Percentiles rank a stretch among this genome's conserved stretches.
phyloP scores from a whole-genome alignment of 2,113 vertebrate genomes.

The Albula glossodonta region DNA sequence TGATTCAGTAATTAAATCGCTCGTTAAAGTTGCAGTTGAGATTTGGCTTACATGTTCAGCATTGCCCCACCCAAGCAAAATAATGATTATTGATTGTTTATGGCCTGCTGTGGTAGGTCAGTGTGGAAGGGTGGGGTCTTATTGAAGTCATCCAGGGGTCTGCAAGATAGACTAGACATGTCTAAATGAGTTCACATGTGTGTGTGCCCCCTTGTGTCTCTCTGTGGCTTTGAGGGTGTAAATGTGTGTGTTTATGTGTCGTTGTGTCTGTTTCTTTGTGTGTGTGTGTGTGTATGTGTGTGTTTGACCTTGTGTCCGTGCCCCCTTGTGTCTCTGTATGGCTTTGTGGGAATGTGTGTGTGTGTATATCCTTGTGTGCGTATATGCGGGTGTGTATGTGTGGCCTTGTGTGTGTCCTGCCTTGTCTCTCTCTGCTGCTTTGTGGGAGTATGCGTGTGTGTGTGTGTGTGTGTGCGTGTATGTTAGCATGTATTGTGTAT shows the following conservation, averaged over 20 bases:
- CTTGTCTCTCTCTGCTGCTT: too few species aligned
- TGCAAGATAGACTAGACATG: too few species aligned
- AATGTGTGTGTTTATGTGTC: background rate
- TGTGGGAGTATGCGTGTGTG: too few species aligned
- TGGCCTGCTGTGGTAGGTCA: background rate
- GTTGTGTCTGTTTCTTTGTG: background rate
- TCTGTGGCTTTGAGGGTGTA: background rate
- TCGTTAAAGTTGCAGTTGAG: background rate
- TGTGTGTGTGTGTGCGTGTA: too few species aligned
- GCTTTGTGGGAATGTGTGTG: background rate
- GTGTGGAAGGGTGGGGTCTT: background rate
- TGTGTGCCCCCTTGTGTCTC: background rate
- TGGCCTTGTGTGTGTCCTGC: too few species aligned
- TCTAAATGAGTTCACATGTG: background rate
- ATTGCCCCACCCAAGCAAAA: background rate
- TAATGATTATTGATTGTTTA: background rate
- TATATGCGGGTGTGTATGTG: background rate
- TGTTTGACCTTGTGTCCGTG: background rate
- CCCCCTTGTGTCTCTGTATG: background rate
- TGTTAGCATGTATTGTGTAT: too few species aligned
- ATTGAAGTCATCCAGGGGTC: background rate
- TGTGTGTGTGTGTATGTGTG: background rate
- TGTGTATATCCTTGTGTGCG: background rate
- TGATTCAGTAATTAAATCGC: background rate
- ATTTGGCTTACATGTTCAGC: background rate